Percentiles rank a stretch among this genome's conserved stretches.
Conservation (phyloP, 2,797 vertebrate genomes). For the Gadopsis marmoratus region DNA sequence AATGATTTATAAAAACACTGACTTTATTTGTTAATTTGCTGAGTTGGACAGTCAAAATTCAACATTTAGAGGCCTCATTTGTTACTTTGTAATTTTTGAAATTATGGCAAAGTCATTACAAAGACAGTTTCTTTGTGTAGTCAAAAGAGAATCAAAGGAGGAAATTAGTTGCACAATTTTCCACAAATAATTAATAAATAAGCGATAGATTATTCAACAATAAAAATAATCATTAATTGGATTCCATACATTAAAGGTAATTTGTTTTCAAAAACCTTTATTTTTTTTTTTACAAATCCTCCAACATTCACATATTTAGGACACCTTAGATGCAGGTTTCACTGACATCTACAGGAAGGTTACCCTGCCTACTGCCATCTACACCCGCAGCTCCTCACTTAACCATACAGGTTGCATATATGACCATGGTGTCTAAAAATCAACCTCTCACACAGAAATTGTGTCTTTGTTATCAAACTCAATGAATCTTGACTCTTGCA, state of each 20-base stretch:
- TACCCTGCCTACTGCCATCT: background rate
- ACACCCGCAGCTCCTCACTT: background rate
- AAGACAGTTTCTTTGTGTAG: background rate
- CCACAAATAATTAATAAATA: background rate
- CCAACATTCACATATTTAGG: background rate
- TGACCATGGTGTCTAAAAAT: background rate
- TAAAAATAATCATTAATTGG: background rate
- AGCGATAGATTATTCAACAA: background rate
- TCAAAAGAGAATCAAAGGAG: background rate
- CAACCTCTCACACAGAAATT: background rate
- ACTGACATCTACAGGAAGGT: background rate
- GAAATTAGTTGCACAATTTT: background rate
- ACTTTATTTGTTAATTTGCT: constrained; percentile 6
- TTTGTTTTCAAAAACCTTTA: background rate
- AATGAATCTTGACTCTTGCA: constrained; percentile 6
- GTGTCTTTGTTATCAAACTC: background rate
- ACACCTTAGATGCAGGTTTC: background rate
- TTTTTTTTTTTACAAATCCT: background rate
- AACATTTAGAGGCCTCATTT: background rate
- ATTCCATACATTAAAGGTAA: background rate
- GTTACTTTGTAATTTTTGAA: background rate
- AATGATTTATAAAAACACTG: constrained; percentile 6
- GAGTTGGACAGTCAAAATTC: background rate
- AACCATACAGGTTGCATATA: background rate
- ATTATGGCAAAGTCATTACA: background rate